Evolutionary conservation across 2,113 vertebrate genomes (phyloP).

Genomic region (Takifugu bimaculatus): DNA sequence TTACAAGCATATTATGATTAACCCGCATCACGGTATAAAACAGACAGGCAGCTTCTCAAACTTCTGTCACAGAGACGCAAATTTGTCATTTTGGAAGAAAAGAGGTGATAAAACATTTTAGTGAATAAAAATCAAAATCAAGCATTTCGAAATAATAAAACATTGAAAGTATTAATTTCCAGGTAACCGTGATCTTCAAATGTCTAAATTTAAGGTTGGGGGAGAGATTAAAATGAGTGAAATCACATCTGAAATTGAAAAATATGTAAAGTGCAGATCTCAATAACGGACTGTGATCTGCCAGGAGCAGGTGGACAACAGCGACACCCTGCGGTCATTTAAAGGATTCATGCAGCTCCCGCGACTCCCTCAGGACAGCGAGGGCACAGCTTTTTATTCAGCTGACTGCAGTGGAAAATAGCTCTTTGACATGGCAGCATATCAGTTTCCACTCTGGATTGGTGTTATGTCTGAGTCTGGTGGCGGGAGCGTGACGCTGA

Average conservation of each 20-base stretch:
- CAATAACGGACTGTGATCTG: background rate
- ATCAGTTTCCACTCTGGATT: constrained; percentile 61
- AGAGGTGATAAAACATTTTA: background rate
- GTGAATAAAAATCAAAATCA: background rate
- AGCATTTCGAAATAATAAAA: too few species aligned
- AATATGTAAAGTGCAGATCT: too few species aligned
- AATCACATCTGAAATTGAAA: background rate
- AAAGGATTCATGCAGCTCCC: background rate
- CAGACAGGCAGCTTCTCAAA: too few species aligned
- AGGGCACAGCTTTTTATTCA: constrained; percentile 37
- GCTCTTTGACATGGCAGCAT: constrained; percentile 44
- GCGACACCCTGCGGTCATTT: constrained; percentile 48
- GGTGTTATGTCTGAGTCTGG: constrained; percentile 45
- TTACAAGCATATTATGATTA: too few species aligned
- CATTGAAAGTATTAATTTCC: too few species aligned
- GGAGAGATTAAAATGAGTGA: constrained; percentile 22
- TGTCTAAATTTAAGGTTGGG: background rate
- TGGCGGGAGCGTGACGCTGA: constrained; percentile 32
- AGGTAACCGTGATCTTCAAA: too few species aligned
- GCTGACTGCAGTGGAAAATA: constrained; percentile 60
- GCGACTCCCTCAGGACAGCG: constrained; percentile 24
- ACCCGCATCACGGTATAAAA: too few species aligned
- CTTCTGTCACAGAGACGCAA: too few species aligned
- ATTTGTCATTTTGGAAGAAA: background rate
- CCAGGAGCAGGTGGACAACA: background rate